Conservation (phyloP, 2,113 vertebrate species). For the Paramormyrops kingsleyae region DNA sequence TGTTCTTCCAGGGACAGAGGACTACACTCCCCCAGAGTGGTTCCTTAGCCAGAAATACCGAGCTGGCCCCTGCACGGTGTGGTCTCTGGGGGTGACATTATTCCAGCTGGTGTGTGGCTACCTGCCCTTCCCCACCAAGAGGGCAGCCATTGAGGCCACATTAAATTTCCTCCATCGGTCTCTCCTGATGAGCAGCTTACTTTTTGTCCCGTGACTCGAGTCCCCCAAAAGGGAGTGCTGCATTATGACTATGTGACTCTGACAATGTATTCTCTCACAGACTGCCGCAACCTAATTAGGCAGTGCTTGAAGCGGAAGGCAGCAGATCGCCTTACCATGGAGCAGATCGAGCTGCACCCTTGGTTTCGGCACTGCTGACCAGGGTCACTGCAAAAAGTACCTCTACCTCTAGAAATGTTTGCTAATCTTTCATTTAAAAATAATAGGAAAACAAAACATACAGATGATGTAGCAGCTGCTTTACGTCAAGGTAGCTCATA, state of each 20-base stretch:
- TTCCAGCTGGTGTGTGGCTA: not conserved
- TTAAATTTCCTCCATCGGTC: not conserved
- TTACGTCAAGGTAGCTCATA: too few relatives aligned
- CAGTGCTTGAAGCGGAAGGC: constrained; percentile 37
- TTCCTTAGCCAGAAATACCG: not conserved
- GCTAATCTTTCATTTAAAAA: too few relatives aligned
- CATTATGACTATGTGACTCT: not conserved
- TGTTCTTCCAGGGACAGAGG: constrained; percentile 31
- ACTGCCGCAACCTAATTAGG: constrained; percentile 37
- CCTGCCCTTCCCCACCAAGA: not conserved
- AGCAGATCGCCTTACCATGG: constrained; percentile 35
- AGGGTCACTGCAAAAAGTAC: too few relatives aligned
- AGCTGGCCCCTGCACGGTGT: not conserved
- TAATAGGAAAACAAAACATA: too few relatives aligned
- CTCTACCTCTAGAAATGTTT: too few relatives aligned
- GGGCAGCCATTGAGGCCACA: not conserved
- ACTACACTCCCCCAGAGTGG: constrained; percentile 43
- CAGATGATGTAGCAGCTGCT: too few relatives aligned
- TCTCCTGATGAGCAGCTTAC: not conserved
- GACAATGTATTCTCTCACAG: constrained; percentile 15
- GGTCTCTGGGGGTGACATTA: not conserved
- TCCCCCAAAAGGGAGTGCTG: not conserved
- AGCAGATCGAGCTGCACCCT: constrained; percentile 40
- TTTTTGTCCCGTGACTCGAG: not conserved
- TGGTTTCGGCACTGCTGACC: constrained; percentile 8